Percentiles rank a stretch among this genome's conserved stretches.
These are phyloP conservation scores for Holothuria leucospilota DNA, from an alignment of 53 echinoderm and acorn worm genomes.

Conservation along the genomic window DNA sequence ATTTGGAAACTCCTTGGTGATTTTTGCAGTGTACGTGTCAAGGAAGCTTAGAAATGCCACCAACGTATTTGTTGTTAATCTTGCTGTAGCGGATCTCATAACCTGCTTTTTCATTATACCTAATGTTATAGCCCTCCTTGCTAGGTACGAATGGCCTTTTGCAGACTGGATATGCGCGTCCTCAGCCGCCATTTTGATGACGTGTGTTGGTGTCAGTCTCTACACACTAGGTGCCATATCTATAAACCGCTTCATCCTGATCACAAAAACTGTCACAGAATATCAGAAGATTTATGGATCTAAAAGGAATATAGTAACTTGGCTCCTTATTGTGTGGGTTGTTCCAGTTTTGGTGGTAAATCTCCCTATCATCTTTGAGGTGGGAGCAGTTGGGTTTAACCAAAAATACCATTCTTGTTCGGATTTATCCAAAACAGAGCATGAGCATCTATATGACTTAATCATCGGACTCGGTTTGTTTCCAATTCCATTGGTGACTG, in stretches of 20 bases:
- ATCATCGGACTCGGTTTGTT: slow-evolving; percentile 79
- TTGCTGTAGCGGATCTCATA: slow-evolving; percentile 83
- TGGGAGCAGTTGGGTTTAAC: slow-evolving; percentile 84
- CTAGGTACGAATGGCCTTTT: slow-evolving; percentile 77
- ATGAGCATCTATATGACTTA: slow-evolving; percentile 76
- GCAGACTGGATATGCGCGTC: slow-evolving; percentile 75
- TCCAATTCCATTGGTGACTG: slow-evolving; percentile 80
- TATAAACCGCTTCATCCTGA: slow-evolving; percentile 86
- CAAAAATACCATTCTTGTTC: slow-evolving; percentile 85
- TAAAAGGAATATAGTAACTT: slow-evolving; percentile 59
- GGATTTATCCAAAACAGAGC: slow-evolving; percentile 49
- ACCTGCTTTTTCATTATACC: slow-evolving; percentile 75
- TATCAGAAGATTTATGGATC: slow-evolving; percentile 76
- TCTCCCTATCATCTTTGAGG: slow-evolving; percentile 72
- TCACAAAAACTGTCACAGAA: slow-evolving; percentile 74
- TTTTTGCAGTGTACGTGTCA: slow-evolving; percentile 81
- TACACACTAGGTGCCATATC: slow-evolving; percentile 84
- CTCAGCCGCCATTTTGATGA: slow-evolving; percentile 78
- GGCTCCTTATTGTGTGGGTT: slow-evolving; percentile 68
- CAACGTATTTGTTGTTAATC: slow-evolving; percentile 91
- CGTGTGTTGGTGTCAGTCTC: slow-evolving; percentile 87
- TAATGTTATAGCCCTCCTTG: slow-evolving; percentile 79
- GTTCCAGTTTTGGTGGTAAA: slow-evolving; percentile 76
- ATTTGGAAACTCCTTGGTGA: slow-evolving; percentile 83
- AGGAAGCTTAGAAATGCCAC: slow-evolving; percentile 89